A percentile compares a stretch with the other conserved stretches of the same genome.
These are phyloP conservation scores for Urocolius indicus DNA, from an alignment of 2,113 vertebrate species.

Conservation along the genomic window DNA sequence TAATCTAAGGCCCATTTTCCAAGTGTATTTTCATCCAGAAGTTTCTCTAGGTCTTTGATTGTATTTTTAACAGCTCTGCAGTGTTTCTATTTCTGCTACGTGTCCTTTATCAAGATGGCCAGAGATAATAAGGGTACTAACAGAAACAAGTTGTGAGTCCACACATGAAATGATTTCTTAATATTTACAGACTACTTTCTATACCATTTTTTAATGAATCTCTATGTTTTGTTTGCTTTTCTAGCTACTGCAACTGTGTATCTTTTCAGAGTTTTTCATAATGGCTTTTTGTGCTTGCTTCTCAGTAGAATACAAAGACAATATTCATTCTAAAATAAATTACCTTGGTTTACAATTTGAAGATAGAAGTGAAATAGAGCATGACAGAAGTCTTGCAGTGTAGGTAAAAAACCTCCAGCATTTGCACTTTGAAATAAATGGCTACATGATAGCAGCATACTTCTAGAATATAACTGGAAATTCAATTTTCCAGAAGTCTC, in stretches of 20 bases:
- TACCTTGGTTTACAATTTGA: not conserved
- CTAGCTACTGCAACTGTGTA: not conserved
- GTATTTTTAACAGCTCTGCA: not conserved
- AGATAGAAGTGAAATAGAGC: not conserved
- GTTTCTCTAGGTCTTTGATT: not conserved
- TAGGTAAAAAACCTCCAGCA: not conserved
- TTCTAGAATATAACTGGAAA: not conserved
- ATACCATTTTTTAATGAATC: not conserved
- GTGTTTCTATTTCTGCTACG: not conserved
- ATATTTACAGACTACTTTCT: not conserved
- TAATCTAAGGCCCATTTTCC: not conserved
- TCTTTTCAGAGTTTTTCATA: not conserved
- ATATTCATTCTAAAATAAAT: not conserved
- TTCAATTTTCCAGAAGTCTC: not conserved
- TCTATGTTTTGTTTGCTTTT: not conserved
- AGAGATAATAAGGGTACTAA: not conserved
- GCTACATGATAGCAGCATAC: not conserved
- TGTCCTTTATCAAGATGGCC: not conserved
- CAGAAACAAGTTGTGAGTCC: not conserved
- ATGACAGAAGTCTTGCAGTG: not conserved
- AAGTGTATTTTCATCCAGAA: not conserved
- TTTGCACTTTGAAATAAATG: not conserved
- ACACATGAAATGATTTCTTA: not conserved
- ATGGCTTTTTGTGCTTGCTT: not conserved
- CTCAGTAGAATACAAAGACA: not conserved